These are phyloP conservation scores for Lasiommata megera DNA, from an alignment of 2,888 invertebrate species.

Conservation along the genomic window DNA sequence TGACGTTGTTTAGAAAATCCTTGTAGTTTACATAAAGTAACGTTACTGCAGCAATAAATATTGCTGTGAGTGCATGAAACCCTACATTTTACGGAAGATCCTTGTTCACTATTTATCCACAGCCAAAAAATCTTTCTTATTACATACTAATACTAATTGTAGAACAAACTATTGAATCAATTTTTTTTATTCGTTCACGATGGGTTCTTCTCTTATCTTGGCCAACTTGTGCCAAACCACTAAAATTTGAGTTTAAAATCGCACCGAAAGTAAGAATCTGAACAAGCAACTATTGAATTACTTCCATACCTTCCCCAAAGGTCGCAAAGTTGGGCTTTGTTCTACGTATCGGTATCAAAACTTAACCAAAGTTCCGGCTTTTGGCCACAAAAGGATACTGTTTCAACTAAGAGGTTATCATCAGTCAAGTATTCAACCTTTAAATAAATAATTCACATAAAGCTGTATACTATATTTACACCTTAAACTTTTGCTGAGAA, in stretches of 20 bases:
- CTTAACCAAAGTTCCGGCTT: constrained; percentile 21
- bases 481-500: too few relatives aligned
- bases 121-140: too few relatives aligned
- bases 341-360: constrained; percentile 29
- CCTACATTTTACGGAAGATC: background rate
- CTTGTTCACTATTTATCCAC: too few relatives aligned
- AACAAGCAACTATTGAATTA: background rate
- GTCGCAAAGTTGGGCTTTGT: constrained; percentile 25
- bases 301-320: constrained; percentile 20
- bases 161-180: too few relatives aligned
- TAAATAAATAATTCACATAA: background rate
- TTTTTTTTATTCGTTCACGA: too few relatives aligned
- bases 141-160: too few relatives aligned
- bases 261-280: background rate
- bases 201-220: too few relatives aligned
- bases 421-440: constrained; percentile 1
- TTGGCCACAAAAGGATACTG: constrained; percentile 25
- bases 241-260: too few relatives aligned
- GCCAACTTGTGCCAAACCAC: too few relatives aligned
- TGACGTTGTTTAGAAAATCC: constrained; percentile 1
- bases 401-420: constrained; percentile 16
- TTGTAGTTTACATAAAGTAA: constrained; percentile 2
- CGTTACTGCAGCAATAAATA: background rate
- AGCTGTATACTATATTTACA: background rate
- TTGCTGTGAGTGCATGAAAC: background rate